Conservation (phyloP, 2,797 vertebrate species). For the Pampus argenteus region DNA sequence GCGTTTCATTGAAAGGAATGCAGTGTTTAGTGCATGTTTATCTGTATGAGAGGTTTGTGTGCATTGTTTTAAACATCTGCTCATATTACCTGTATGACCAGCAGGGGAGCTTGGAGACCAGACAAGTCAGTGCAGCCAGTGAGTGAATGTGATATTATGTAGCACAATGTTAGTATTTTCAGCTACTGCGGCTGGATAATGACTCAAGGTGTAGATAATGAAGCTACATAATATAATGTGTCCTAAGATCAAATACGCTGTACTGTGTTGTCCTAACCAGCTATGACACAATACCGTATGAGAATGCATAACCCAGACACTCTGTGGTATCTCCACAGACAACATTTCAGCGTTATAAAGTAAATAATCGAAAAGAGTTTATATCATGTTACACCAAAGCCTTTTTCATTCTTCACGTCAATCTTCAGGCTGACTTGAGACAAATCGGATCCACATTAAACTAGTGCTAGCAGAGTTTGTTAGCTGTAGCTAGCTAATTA, state of each 20-base stretch:
- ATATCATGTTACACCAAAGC: not conserved
- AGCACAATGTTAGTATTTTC: slow-evolving; percentile 28
- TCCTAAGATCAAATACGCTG: slow-evolving; percentile 24
- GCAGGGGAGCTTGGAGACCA: not conserved
- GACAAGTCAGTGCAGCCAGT: slow-evolving; percentile 4
- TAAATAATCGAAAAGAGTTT: not conserved
- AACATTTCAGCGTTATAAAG: not conserved
- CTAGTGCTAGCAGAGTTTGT: too few species aligned
- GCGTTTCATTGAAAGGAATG: slow-evolving; percentile 14
- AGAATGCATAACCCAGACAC: not conserved
- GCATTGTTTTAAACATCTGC: not conserved
- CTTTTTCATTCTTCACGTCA: too few species aligned
- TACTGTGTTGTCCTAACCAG: slow-evolving; percentile 12
- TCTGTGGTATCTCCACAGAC: not conserved
- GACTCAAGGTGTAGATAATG: slow-evolving; percentile 33
- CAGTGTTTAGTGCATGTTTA: not conserved
- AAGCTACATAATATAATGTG: slow-evolving; percentile 22
- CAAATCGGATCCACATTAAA: too few species aligned
- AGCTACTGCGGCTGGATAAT: slow-evolving; percentile 19
- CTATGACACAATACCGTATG: slow-evolving; percentile 11
- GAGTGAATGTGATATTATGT: slow-evolving; percentile 5
- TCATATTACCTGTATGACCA: not conserved
- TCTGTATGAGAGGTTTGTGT: not conserved
- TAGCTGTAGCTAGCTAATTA: too few species aligned
- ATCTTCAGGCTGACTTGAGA: too few species aligned